Evolutionary conservation across 2,888 invertebrate genomes (phyloP).

Genomic region (Entomobrya multifasciata): DNA sequence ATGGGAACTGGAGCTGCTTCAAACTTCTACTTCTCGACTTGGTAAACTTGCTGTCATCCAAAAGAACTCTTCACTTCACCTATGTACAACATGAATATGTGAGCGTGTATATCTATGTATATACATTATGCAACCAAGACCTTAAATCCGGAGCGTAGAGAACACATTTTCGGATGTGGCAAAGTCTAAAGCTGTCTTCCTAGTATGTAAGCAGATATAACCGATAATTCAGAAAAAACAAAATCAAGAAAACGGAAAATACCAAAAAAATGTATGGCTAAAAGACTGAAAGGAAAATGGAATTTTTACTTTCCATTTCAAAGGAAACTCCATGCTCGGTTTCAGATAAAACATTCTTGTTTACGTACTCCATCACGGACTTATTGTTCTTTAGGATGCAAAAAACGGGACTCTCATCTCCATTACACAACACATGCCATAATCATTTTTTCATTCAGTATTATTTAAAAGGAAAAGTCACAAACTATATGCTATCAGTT

Average conservation of each 20-base stretch:
- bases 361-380: constrained; percentile 12
- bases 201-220: background rate
- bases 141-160: background rate
- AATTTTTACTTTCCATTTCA: constrained; percentile 4
- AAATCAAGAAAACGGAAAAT: background rate
- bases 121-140: background rate
- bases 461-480: background rate
- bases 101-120: too few species aligned
- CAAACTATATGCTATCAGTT: too few species aligned
- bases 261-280: background rate
- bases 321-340: background rate
- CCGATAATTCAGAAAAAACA: constrained; percentile 2
- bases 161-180: background rate
- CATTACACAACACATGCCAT: background rate
- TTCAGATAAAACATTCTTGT: background rate
- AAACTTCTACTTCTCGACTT: too few species aligned
- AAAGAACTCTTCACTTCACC: background rate
- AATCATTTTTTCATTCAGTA: too few species aligned
- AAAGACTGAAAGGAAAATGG: background rate
- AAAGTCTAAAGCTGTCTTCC: too few species aligned
- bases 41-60: constrained; percentile 21
- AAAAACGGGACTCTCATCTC: background rate
- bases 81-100: background rate
- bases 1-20: too few species aligned
- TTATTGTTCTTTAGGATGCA: background rate